Evolutionary conservation across 2,888 invertebrate genomes (phyloP).

Genomic region (Lasioglossum zephyrum): DNA sequence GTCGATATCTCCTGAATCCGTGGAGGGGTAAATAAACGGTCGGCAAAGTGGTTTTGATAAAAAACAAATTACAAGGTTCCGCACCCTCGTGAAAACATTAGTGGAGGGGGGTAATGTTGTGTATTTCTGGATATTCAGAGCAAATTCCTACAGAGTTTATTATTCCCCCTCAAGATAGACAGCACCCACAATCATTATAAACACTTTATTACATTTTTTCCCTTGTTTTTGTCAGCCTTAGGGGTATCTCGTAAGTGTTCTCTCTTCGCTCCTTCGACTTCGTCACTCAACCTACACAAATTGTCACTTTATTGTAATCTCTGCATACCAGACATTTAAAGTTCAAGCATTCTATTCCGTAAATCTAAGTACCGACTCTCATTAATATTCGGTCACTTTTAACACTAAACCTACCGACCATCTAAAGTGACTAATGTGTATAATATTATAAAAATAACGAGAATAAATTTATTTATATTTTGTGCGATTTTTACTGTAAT

Average conservation of each 20-base stretch:
- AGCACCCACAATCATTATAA: neutral
- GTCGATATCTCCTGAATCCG: neutral
- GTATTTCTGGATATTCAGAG: conserved; percentile 15
- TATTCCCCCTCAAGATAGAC: neutral
- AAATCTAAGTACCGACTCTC: no score
- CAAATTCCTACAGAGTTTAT: neutral
- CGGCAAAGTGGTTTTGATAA: conserved; percentile 15
- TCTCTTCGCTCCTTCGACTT: neutral
- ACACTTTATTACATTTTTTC: neutral
- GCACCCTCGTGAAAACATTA: conserved; percentile 19
- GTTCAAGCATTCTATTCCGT: neutral
- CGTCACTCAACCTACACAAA: neutral
- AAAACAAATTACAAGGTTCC: conserved; percentile 25
- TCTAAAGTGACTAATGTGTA: no score
- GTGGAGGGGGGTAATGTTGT: neutral
- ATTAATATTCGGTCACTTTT: no score
- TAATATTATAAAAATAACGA: no score
- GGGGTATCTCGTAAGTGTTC: neutral
- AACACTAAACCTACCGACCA: no score
- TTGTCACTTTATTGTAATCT: neutral
- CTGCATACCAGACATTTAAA: neutral
- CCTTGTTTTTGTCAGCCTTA: neutral
- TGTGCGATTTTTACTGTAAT: no score
- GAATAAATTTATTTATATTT: no score
- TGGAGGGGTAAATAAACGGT: conserved; percentile 18